Conservation (phyloP, 2,888 invertebrate species). For the Acanthosoma haemorrhoidale region DNA sequence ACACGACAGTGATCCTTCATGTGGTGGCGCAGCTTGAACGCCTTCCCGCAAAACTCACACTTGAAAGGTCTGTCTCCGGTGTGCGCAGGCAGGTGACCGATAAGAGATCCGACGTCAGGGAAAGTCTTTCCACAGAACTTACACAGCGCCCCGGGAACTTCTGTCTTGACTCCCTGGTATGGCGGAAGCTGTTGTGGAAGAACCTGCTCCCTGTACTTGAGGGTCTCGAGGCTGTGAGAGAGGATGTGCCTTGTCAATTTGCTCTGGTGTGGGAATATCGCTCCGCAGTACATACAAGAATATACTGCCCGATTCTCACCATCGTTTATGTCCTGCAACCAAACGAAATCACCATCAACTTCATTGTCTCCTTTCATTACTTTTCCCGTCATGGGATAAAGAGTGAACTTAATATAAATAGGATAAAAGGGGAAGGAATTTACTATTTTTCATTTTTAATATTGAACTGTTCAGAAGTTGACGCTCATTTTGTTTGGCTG, state of each 20-base stretch:
- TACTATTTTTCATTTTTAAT: conserved; percentile 22
- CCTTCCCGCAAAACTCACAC: conserved; percentile 90
- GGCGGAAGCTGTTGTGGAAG: conserved; percentile 50
- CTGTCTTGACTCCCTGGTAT: conserved; percentile 51
- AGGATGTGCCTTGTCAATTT: conserved; percentile 84
- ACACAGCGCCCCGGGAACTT: conserved; percentile 66
- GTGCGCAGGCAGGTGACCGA: conserved; percentile 81
- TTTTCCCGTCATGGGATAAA: background rate
- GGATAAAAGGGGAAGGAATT: conserved; percentile 21
- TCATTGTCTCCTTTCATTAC: conserved; percentile 47
- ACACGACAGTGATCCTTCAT: conserved; percentile 93
- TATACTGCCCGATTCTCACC: conserved; percentile 50
- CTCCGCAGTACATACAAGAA: conserved; percentile 86
- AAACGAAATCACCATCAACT: conserved; percentile 82
- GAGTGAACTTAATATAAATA: conserved; percentile 8
- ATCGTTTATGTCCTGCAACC: conserved; percentile 86
- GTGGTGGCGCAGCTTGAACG: conserved; percentile 85
- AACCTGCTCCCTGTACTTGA: conserved; percentile 72
- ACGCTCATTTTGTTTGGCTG: conserved; percentile 71
- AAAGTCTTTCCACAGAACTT: conserved; percentile 91
- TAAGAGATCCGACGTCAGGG: conserved; percentile 81
- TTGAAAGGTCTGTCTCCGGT: conserved; percentile 87
- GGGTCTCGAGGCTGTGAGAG: conserved; percentile 73
- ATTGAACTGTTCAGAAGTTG: conserved; percentile 60
- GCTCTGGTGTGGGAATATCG: conserved; percentile 82